Evolutionary conservation across 2,113 vertebrate genomes (phyloP).

Genomic region (Phasianus colchicus): DNA sequence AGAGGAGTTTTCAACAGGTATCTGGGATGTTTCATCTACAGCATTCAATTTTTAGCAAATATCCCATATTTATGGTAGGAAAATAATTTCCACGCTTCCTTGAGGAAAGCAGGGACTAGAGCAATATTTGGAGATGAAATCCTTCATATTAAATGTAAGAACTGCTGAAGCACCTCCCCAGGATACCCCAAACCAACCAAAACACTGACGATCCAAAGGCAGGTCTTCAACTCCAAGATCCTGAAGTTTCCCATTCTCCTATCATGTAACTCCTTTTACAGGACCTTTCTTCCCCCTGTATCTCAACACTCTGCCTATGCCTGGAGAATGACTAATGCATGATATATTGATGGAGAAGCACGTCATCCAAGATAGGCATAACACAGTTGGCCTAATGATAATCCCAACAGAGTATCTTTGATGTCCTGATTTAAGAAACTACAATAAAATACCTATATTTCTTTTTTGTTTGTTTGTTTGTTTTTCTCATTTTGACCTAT

Average conservation of each 20-base stretch:
- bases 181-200: background rate
- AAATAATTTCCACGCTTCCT: background rate
- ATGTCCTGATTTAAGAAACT: background rate
- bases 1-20: constrained; percentile 67
- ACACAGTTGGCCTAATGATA: background rate
- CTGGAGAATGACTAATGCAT: background rate
- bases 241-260: background rate
- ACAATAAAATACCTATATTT: background rate
- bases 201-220: background rate
- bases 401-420: background rate
- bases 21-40: constrained; percentile 23
- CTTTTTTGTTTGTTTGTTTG: background rate
- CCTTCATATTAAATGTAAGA: background rate
- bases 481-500: background rate
- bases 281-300: background rate
- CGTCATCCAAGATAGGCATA: background rate
- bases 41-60: constrained; percentile 15
- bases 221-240: background rate
- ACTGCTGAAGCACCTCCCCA: background rate
- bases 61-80: background rate
- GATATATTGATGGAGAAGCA: background rate
- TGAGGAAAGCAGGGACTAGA: background rate
- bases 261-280: background rate
- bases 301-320: background rate
- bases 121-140: background rate